Base-by-base conservation (phyloP, 2,888 invertebrate species). In the Priocnemis perturbator region DNA sequence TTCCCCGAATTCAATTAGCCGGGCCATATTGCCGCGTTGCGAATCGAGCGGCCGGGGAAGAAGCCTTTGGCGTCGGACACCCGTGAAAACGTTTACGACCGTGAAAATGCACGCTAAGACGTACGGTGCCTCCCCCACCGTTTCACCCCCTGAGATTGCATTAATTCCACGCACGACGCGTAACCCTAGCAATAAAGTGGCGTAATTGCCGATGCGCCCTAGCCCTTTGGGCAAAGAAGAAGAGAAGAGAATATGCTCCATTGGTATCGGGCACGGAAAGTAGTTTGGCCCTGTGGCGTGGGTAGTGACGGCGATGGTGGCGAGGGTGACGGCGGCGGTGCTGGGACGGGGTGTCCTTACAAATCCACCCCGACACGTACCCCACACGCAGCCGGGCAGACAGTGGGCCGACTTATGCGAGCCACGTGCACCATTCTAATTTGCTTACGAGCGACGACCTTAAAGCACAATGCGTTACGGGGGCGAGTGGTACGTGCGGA, bases 401-500 rank as follows among this genome's bases (percentile, higher is more conserved):
- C 81, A 83, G 74, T 71, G 72, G 74, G 73, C 70, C 83, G 82
- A 83, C 83, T 83, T 82, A 85, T 85, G 83, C 85, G 77, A 81
- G 86, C 85, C 85, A 86, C 85, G 85, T 86, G 85, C 84, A 76
- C 79, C 81, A 79, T 84, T 85, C 85, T 86, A 86, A 86, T 86
- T 86, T 86, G 85, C 86, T 85, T 86, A 86, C 85, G 83, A 78
- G 83, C 79, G 68, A 72, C 77, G 78, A 77, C 71, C 78, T 79
- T 81, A 78, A 71, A 78, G 69, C 67, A 81, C 81, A 76, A 78
- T 77, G 77, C 79, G 71, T 74, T 75, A 71, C 72, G 64, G 69
- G 73, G 73, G 65, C 68, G 71, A 68, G 70, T 50, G 50, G 58
- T 81, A 79, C 75, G 74, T 75, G 79, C 71, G 70, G 73, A 65